Conservation (phyloP, 1,140 invertebrate genomes). For the Ptiloglossa arizonensis region DNA sequence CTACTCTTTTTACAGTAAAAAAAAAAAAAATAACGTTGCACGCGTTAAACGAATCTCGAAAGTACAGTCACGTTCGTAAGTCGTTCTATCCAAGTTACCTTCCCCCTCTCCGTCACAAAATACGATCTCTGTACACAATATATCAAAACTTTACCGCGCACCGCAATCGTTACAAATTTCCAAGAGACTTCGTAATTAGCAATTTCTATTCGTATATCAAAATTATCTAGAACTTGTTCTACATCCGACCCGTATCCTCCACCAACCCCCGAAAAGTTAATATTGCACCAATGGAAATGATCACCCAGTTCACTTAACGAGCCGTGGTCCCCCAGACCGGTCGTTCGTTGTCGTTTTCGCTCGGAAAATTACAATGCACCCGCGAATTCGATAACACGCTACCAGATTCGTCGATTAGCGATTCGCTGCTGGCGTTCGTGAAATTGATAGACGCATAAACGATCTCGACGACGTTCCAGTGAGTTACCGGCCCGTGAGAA, state of each 20-base stretch:
- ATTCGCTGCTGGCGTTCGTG: too few relatives aligned
- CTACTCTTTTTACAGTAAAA: too few relatives aligned
- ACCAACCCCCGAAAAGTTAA: neutral
- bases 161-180: neutral
- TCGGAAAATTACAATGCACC: neutral
- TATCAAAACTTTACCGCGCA: too few relatives aligned
- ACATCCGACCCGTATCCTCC: too few relatives aligned
- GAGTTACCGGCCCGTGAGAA: neutral
- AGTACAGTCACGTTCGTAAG: too few relatives aligned
- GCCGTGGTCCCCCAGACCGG: too few relatives aligned
- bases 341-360: neutral
- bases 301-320: slow-evolving; percentile 5
- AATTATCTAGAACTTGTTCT: slow-evolving; percentile 6
- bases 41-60: too few relatives aligned
- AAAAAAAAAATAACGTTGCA: too few relatives aligned
- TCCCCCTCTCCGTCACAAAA: too few relatives aligned
- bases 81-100: too few relatives aligned
- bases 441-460: neutral
- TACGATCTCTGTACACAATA: too few relatives aligned
- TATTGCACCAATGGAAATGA: neutral
- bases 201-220: slow-evolving; percentile 22
- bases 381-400: too few relatives aligned
- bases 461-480: neutral
- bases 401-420: neutral
- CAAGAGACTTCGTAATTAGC: neutral